Evolutionary conservation across 1,140 invertebrate genomes (phyloP), one percentile per base, ranked within the genome.

Genomic region (Pseudomyrmex concolor): DNA sequence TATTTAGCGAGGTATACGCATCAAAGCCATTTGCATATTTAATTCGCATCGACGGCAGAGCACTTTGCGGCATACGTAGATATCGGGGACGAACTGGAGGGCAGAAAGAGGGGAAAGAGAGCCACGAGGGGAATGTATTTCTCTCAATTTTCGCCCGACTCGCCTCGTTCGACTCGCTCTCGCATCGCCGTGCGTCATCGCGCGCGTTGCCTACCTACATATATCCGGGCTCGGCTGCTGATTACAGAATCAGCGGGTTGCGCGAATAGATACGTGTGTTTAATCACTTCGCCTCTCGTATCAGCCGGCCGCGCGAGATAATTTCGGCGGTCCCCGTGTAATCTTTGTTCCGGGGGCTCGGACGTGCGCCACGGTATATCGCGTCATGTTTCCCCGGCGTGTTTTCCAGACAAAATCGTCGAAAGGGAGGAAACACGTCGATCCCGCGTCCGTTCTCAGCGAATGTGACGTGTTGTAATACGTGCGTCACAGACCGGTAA

Each of bases 271-370:
- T 78, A 78, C 64, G 63, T 12, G 48, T 55, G 64, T 78, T 34
- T 34, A 78, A 78, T 78, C 76, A 70, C 51, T n/a, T 55, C 17
- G 50, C 34, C 17, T 62, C 62, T 22, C 25, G 51, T 70, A 78
- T 78, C 67, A 78, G n/a, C 19, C 76, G 48, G 50, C 51, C 68
- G 64, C 50, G 19, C 34, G 51, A 78, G 76, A 78, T 78, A 78
- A 78, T 78, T 34, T 70, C 51, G 76, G 34, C 25, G 17, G 64
- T 34, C 34, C 10, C n/a, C 64, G 22, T 70, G 70, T 57, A 78
- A 78, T 78, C 76, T 70, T 70, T 34, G 51, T 78, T 70, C 51
- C 51, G 51, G 25, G 25, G 3, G 13, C 57, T 66, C 34, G 34
- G 34, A 55, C 1, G 22, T 13, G 45, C 12, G 34, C 34, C 34